Evolutionary conservation across 2,888 invertebrate genomes (phyloP).

Genomic region (Zaprionus bogoriensis): DNA sequence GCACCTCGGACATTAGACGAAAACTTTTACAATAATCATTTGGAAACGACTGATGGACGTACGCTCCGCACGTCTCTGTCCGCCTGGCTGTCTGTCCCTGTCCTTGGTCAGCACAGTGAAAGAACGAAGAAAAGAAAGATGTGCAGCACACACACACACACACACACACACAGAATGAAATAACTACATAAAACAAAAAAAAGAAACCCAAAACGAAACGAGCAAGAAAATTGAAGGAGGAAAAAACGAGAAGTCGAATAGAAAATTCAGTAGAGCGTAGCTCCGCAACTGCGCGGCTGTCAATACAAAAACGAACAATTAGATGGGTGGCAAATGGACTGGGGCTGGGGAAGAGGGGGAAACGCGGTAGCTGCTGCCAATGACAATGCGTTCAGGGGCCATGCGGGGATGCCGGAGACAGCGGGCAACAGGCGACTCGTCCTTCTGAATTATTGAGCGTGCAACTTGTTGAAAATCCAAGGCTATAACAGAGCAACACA

Average conservation of each 20-base stretch:
- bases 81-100: constrained; percentile 19
- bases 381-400: constrained; percentile 41
- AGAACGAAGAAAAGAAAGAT: constrained; percentile 11
- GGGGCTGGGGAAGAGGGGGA: neutral
- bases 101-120: constrained; percentile 57
- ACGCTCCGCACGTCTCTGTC: constrained; percentile 3
- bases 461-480: constrained; percentile 73
- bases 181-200: constrained; percentile 39
- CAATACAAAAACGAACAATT: constrained; percentile 71
- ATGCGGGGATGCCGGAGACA: constrained; percentile 5
- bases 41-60: constrained; percentile 48
- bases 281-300: constrained; percentile 69
- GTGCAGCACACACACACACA: constrained; percentile 20
- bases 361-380: constrained; percentile 34
- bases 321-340: constrained; percentile 33
- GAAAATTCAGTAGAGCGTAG: constrained; percentile 65
- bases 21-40: constrained; percentile 74
- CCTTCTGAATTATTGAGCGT: constrained; percentile 73
- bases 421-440: constrained; percentile 63
- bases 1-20: constrained; percentile 54
- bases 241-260: constrained; percentile 44
- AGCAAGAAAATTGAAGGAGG: constrained; percentile 18
- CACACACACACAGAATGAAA: constrained; percentile 34
- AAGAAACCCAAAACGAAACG: constrained; percentile 14
- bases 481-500: constrained; percentile 42